Conservation (phyloP, 2,888 invertebrate species). For the Criorhina ranunculi region DNA sequence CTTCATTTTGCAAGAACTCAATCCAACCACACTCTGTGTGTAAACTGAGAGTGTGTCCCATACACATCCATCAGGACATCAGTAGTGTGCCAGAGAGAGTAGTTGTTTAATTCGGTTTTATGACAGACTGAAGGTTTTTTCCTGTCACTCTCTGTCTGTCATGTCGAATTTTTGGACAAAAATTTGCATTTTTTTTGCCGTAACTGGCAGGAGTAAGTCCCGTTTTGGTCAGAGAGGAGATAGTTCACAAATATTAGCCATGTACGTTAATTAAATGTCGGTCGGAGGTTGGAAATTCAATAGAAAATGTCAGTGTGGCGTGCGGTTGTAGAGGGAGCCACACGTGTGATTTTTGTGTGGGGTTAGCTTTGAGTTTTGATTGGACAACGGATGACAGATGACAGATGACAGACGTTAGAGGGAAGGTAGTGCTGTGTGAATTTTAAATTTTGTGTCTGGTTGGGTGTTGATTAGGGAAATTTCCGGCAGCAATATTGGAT, state of each 20-base stretch:
- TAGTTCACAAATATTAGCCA: conserved; percentile 66
- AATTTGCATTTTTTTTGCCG: conserved; percentile 56
- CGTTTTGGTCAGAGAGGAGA: conserved; percentile 17
- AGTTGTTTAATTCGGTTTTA: conserved; percentile 69
- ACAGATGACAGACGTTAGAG: background rate
- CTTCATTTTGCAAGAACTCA: too few relatives aligned
- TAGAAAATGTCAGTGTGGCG: conserved; percentile 1
- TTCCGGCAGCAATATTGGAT: conserved; percentile 28
- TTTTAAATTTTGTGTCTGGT: conserved; percentile 47
- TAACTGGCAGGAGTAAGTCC: background rate
- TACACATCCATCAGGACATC: conserved; percentile 45
- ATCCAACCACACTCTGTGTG: conserved; percentile 1
- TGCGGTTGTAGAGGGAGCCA: background rate
- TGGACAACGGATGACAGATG: background rate
- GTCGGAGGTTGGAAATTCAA: conserved; percentile 19
- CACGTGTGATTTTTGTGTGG: conserved; percentile 33
- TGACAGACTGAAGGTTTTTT: conserved; percentile 68
- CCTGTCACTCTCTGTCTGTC: conserved; percentile 66
- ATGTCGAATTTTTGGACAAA: conserved; percentile 64
- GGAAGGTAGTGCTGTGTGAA: conserved; percentile 22
- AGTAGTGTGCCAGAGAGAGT: conserved; percentile 4
- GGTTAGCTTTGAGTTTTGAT: conserved; percentile 51
- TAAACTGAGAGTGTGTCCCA: conserved; percentile 43
- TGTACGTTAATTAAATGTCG: conserved; percentile 61
- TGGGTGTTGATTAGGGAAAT: conserved; percentile 63